A percentile compares a stretch with the other conserved stretches of the same genome.
phyloP scores from a whole-genome alignment of 2,113 vertebrate species.

The Phycodurus eques region DNA sequence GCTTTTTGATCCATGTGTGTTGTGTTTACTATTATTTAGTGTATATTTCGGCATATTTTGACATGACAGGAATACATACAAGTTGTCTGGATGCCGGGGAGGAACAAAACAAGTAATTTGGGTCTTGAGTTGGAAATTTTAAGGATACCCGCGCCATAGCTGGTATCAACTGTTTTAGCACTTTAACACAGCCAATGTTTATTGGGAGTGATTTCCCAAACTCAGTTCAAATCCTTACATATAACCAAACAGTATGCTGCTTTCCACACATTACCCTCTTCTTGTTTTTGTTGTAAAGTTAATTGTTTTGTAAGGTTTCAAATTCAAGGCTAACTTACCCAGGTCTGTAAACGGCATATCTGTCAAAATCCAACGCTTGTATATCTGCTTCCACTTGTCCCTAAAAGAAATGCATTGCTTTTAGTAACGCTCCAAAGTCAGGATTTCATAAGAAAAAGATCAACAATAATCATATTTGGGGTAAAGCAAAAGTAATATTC shows the following conservation, averaged over 20 bases:
- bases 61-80: too few relatives aligned
- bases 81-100: too few relatives aligned
- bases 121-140: background rate
- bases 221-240: background rate
- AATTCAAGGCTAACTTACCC: conserved; percentile 73
- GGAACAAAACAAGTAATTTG: background rate
- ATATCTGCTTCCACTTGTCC: conserved; percentile 83
- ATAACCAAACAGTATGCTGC: background rate
- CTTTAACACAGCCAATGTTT: background rate
- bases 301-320: background rate
- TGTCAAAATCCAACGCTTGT: conserved; percentile 76
- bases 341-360: conserved; percentile 80
- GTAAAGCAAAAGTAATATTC: background rate
- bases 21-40: too few relatives aligned
- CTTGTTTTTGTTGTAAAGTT: background rate
- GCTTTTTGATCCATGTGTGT: too few relatives aligned
- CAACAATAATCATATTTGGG: background rate
- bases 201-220: background rate
- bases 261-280: background rate
- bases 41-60: too few relatives aligned
- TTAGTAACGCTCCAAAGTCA: background rate
- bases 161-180: background rate
- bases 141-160: background rate
- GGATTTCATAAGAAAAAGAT: background rate
- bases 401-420: conserved; percentile 60